Base-by-base conservation (phyloP, 2,113 vertebrate genomes). In the Marmota monax region DNA sequence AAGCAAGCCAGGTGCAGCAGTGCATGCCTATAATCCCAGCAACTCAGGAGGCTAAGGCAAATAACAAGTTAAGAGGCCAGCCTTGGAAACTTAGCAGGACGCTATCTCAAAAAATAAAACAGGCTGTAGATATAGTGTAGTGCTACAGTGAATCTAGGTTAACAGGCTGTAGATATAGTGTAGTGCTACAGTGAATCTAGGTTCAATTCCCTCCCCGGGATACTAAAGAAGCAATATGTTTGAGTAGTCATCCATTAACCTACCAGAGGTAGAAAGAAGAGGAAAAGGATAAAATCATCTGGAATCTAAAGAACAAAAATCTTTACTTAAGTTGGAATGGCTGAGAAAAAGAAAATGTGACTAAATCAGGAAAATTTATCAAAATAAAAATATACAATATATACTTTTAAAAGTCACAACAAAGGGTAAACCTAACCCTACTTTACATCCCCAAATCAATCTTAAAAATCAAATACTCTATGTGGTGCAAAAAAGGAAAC, bases 291-390 rank as follows among this genome's bases (percentile, higher is more conserved):
- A 88, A 95, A 92, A 76, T 58, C 37, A 70, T 25, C 17, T 76
- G 58, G 88, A 95, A 83, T 22, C 37, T 39, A 83, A 4, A 92
- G 22, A 39, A 70, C 53, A 74, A 29, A 45, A 32, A 7, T 34
- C 56, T 91, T 85, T 84, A 34, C 53, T 73, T 63, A 63, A 45
- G 2, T 22, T 56, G 39, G 67, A 80, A 80, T 56, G 72, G 58
- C 39, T 72, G 25, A 88, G 20, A 16, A 84, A 91, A 72, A 22
- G 53, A 95, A 92, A 95, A 79, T 42, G 53, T 11, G 53, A 80
- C 65, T 23, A 73, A 22, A 80, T 29, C 39, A 90, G 23, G 13
- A 84, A 95, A 79, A 37, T 90, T 27, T n/a, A 73, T 76, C 58
- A 63, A 80, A 79, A 73, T 86, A 7, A 63, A 91, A 86, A 73